phyloP scores from a whole-genome alignment of 1,140 invertebrate genomes.

The Scaptomyza graminum region DNA sequence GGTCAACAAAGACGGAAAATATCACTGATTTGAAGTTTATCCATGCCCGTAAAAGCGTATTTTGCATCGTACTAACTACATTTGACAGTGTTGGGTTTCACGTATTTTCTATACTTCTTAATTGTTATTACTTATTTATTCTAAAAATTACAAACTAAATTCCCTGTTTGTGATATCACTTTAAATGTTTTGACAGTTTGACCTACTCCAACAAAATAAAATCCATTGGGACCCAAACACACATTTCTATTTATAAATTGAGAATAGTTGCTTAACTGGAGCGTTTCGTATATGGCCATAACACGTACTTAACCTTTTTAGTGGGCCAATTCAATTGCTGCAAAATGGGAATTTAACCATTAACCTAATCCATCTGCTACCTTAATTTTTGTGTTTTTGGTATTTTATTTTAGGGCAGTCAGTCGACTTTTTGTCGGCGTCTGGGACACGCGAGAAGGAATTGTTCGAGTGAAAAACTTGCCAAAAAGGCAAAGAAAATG shows the following conservation, averaged over 20 bases:
- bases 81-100: too few species aligned
- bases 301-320: slow-evolving; percentile 56
- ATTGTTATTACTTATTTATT: too few species aligned
- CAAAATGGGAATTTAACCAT: slow-evolving; percentile 60
- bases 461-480: slow-evolving; percentile 38
- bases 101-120: too few species aligned
- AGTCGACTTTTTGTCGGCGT: neutral
- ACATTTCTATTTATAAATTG: neutral
- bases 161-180: neutral
- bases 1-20: too few species aligned
- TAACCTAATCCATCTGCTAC: slow-evolving; percentile 33
- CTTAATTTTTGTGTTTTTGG: too few species aligned
- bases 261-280: slow-evolving; percentile 7
- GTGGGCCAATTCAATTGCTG: slow-evolving; percentile 58
- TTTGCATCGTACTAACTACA: too few species aligned
- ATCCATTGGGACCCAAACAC: neutral
- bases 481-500: slow-evolving; percentile 39
- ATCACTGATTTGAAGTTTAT: too few species aligned
- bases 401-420: slow-evolving; percentile 8
- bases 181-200: neutral
- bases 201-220: neutral
- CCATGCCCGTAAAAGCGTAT: too few species aligned
- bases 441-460: slow-evolving; percentile 38
- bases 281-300: slow-evolving; percentile 17
- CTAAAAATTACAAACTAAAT: too few species aligned